phyloP scores from a whole-genome alignment of 2,797 vertebrate species.

The Spondyliosoma cantharus region DNA sequence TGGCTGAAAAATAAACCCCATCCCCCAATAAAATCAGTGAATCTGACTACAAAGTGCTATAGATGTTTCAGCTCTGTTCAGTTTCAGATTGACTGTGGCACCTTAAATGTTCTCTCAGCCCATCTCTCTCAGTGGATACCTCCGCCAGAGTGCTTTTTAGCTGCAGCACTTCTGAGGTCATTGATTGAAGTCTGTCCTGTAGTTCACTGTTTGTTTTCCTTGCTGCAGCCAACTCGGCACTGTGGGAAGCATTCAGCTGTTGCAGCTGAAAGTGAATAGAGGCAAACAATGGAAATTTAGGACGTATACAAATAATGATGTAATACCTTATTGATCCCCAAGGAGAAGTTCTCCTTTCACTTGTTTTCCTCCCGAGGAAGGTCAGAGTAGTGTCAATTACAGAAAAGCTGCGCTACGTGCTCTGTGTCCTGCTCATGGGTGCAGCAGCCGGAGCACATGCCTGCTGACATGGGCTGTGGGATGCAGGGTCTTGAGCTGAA shows the following conservation, averaged over 20 bases:
- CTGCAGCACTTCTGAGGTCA: slow-evolving; percentile 74
- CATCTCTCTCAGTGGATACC: slow-evolving; percentile 76
- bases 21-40: slow-evolving; percentile 29
- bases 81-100: slow-evolving; percentile 62
- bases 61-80: slow-evolving; percentile 21
- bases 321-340: slow-evolving; percentile 18
- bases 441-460: slow-evolving; percentile 20
- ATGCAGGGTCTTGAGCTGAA: neutral
- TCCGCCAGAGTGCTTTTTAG: slow-evolving; percentile 74
- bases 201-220: slow-evolving; percentile 68
- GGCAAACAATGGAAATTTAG: slow-evolving; percentile 31
- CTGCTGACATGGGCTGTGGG: slow-evolving; percentile 12
- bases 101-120: slow-evolving; percentile 81
- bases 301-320: slow-evolving; percentile 29
- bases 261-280: slow-evolving; percentile 67
- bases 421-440: slow-evolving; percentile 1
- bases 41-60: slow-evolving; percentile 44
- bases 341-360: slow-evolving; percentile 14
- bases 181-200: slow-evolving; percentile 70
- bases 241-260: slow-evolving; percentile 65
- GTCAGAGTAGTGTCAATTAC: neutral
- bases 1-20: slow-evolving; percentile 76
- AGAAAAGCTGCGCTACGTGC: neutral
- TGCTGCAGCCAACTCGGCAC: slow-evolving; percentile 63
- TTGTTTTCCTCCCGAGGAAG: slow-evolving; percentile 4